phyloP scores from a whole-genome alignment of 2,888 invertebrate species.

The Philhelius pedissequus region DNA sequence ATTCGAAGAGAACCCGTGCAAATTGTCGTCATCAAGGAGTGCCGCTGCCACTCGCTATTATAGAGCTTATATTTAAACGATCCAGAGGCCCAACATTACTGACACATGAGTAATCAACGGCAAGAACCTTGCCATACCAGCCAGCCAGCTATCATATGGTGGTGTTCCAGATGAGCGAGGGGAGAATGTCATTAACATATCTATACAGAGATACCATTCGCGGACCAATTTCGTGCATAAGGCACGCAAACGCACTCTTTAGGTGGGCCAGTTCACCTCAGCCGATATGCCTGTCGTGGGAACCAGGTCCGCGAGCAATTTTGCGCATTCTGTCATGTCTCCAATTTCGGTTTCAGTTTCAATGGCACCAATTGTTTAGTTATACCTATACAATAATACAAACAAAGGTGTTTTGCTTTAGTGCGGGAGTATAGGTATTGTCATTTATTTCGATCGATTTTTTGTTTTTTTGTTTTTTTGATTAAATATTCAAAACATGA shows the following conservation, averaged over 20 bases:
- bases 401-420: not conserved
- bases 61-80: too few species aligned
- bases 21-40: conserved; percentile 63
- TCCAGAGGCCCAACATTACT: conserved; percentile 49
- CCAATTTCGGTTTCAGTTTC: conserved; percentile 60
- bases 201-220: too few species aligned
- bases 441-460: conserved; percentile 4
- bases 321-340: conserved; percentile 61
- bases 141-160: not conserved
- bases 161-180: not conserved
- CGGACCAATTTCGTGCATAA: conserved; percentile 39
- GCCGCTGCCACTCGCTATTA: conserved; percentile 18
- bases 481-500: conserved; percentile 37
- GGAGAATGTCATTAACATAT: conserved; percentile 50
- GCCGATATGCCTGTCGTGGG: conserved; percentile 38
- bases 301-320: conserved; percentile 59
- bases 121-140: conserved; percentile 1
- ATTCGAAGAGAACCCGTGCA: not conserved
- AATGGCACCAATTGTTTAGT: conserved; percentile 54
- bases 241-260: conserved; percentile 61
- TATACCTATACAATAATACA: not conserved
- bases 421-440: conserved; percentile 39
- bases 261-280: conserved; percentile 45
- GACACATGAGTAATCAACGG: conserved; percentile 58
- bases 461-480: not conserved